Base-by-base conservation (phyloP, 1,140 invertebrate genomes). In the Sitophilus oryzae region DNA sequence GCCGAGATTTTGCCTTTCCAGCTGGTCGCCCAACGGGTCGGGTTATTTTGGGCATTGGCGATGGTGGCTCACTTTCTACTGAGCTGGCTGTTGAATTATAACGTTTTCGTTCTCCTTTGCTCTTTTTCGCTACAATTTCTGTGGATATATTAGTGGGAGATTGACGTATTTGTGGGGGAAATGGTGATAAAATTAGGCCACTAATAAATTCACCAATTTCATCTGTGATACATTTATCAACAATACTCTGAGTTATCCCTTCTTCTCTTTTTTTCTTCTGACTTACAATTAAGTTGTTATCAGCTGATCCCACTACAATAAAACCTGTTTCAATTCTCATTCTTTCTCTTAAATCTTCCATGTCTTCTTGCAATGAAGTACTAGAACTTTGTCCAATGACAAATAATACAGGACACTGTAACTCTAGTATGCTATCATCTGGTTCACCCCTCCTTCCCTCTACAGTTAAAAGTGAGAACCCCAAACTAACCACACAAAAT, bases 231-330 rank as follows among this genome's bases (percentile, higher is more conserved):
- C 82, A 85, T 35, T 84, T 74, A 67, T 93, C 90, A 1, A 91
- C 86, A 76, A 91, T 86, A 20, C 79, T 76, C 66, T 93, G 90
- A 0, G 89, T 93, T 14, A 93, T 79, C 25, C 83, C 81, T 56
- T 91, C 85, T 3, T 76, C 71, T 57, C 82, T 77, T 46, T 85
- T 82, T 65, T 89, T 88, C 2, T 77, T 74, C 35, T 83, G 83
- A 4, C 76, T 80, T 48, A 93, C 78, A 45, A 87, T 74, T 1
- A 93, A 73, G 43, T 83, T 74, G 69, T 89, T 86, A 72, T 93
- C 89, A 3, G 85, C 88, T 25, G 84, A 83, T 16, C 89, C 89
- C n/a, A 93, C 83, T 0, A 93, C 79, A 9, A 93, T 76, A 10
- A 93, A 69, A 48, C 83, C 82, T 1, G 86, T 86, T 64, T 90